These are phyloP conservation scores for Caenorhabditis angaria DNA, from an alignment of 2,888 invertebrate genomes.

Conservation along the genomic window DNA sequence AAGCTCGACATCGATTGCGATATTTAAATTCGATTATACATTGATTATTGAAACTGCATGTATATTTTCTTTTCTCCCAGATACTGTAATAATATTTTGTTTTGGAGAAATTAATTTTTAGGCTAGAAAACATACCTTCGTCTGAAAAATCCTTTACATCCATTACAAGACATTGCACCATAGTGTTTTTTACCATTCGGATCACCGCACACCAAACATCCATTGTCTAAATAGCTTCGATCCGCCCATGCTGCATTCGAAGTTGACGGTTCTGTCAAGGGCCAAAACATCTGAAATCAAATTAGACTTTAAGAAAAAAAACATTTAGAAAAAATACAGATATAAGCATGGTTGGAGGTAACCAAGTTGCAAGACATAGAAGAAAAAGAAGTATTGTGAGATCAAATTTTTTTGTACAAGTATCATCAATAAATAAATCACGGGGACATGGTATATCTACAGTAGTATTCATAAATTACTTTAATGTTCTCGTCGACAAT, in stretches of 20 bases:
- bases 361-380: not conserved
- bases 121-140: conserved; percentile 21
- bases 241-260: not conserved
- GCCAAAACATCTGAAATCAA: conserved; percentile 6
- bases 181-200: conserved; percentile 40
- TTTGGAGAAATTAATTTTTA: not conserved
- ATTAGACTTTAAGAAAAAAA: not conserved
- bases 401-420: not conserved
- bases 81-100: conserved; percentile 19
- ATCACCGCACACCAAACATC: conserved; percentile 46
- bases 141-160: conserved; percentile 48
- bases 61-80: conserved; percentile 41
- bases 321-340: not conserved
- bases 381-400: not conserved
- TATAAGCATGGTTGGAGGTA: not conserved
- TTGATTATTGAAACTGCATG: conserved; percentile 33
- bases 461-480: too few relatives aligned
- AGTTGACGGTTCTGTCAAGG: not conserved
- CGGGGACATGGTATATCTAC: not conserved
- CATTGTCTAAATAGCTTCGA: not conserved
- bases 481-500: conserved; percentile 3
- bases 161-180: conserved; percentile 43
- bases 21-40: conserved; percentile 44
- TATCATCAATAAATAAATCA: not conserved
- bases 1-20: conserved; percentile 46